Base-by-base conservation (phyloP, 2,888 invertebrate genomes). In the Cerastoderma edule region DNA sequence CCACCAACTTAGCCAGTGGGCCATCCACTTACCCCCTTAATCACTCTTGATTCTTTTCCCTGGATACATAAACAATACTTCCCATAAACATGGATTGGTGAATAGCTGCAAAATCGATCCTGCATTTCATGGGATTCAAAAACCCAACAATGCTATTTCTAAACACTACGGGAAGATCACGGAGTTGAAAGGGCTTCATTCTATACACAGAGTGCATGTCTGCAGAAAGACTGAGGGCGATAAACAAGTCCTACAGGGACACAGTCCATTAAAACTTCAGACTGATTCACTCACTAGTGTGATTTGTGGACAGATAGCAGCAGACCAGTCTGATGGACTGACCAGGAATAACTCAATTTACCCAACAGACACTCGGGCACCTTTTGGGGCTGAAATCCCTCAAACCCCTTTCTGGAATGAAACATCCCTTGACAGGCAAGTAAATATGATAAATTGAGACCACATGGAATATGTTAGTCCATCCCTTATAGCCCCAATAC, bases 181-280 rank as follows among this genome's bases (percentile, higher is more conserved):
- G n/a, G n/a, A n/a, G n/a, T n/a, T n/a, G n/a, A n/a, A n/a, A n/a
- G n/a, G n/a, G n/a, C n/a, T n/a, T n/a, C n/a, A n/a, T n/a, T n/a
- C n/a, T n/a, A n/a, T n/a, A n/a, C n/a, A n/a, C n/a, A n/a, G n/a
- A n/a, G n/a, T n/a, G n/a, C n/a, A n/a, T n/a, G n/a, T n/a, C n/a
- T n/a, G 27, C 32, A 16, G 57, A 57, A 22, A 60, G 8, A 8
- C n/a, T 60, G 60, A n/a, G 22, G 32, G 8, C 60, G 39, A 60
- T 22, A 22, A 33, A 39, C 33, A 32, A 32, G 27, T 39, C n/a
- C 60, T 60, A 39, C 39, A 35, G 39, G 33, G 60, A 35, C 60
- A 60, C 60, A 60, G 60, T 39, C 60, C 60, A 60, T 60, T 60
- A 60, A 60, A 33, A 19, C 27, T 60, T 60, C 60, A 60, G 60